A percentile compares a stretch with the other conserved stretches of the same genome.
Conservation (phyloP, 2,113 vertebrate genomes). For the Petromus typicus region DNA sequence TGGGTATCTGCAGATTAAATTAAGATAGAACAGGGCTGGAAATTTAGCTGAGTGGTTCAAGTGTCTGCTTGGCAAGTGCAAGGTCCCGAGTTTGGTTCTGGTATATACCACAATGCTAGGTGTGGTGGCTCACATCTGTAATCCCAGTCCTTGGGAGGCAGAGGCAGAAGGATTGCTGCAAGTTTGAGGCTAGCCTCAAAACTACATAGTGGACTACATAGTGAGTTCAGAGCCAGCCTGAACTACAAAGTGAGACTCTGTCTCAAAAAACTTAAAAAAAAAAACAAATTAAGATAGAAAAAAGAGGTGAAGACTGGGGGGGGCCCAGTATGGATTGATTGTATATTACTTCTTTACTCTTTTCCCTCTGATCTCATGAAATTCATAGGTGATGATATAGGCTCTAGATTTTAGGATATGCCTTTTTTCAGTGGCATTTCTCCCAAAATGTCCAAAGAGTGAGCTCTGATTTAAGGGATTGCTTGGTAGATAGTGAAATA, state of each 20-base stretch:
- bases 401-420: not conserved
- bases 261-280: no score
- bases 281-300: conserved; percentile 31
- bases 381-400: not conserved
- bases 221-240: no score
- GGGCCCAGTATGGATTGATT: conserved; percentile 33
- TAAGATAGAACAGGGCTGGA: not conserved
- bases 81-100: no score
- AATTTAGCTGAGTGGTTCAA: no score
- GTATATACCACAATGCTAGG: no score
- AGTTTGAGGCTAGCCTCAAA: no score
- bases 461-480: not conserved
- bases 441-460: not conserved
- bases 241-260: no score
- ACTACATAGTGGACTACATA: no score
- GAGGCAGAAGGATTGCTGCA: no score
- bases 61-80: no score
- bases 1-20: conserved; percentile 49
- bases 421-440: not conserved
- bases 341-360: not conserved
- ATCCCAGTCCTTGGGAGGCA: no score
- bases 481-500: conserved; percentile 17
- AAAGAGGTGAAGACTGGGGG: conserved; percentile 35
- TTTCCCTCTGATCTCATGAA: not conserved
- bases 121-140: no score